Evolutionary conservation across 2,113 vertebrate species (phyloP).

Genomic region (Pica pica): DNA sequence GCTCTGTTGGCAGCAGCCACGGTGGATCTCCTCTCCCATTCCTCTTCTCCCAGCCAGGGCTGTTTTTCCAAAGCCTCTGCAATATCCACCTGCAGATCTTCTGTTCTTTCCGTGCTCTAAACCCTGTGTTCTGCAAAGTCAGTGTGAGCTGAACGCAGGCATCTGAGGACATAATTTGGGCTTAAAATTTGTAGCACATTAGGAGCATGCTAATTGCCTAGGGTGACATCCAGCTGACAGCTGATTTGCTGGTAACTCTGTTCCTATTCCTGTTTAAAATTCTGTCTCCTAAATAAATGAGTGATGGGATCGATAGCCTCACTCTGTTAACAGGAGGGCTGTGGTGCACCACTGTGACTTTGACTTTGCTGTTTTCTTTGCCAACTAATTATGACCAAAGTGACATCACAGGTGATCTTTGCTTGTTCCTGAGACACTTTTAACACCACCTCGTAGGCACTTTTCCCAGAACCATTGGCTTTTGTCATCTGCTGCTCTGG

Average conservation of each 20-base stretch:
- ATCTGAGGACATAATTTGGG: constrained; percentile 36
- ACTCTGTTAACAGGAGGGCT: constrained; percentile 20
- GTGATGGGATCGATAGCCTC: constrained; percentile 48
- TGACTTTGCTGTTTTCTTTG: constrained; percentile 30
- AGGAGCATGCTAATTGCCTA: constrained; percentile 58
- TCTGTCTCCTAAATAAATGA: constrained; percentile 55
- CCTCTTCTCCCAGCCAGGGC: neutral
- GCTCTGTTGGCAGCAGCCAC: neutral
- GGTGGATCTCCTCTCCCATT: neutral
- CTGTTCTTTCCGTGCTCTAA: neutral
- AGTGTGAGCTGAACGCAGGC: neutral
- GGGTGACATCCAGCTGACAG: constrained; percentile 52
- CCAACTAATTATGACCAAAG: constrained; percentile 60
- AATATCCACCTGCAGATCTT: neutral
- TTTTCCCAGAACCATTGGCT: neutral
- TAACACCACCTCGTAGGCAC: neutral
- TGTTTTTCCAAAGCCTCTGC: neutral
- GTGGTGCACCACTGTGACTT: constrained; percentile 33
- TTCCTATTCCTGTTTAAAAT: constrained; percentile 44
- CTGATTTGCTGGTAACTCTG: constrained; percentile 42
- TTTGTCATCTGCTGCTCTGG: neutral
- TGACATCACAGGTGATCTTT: constrained; percentile 28
- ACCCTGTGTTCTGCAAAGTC: neutral
- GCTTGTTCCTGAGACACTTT: neutral
- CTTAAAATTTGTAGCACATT: constrained; percentile 39